phyloP scores from a whole-genome alignment of 2,888 invertebrate species.

The Melipona beecheii region DNA sequence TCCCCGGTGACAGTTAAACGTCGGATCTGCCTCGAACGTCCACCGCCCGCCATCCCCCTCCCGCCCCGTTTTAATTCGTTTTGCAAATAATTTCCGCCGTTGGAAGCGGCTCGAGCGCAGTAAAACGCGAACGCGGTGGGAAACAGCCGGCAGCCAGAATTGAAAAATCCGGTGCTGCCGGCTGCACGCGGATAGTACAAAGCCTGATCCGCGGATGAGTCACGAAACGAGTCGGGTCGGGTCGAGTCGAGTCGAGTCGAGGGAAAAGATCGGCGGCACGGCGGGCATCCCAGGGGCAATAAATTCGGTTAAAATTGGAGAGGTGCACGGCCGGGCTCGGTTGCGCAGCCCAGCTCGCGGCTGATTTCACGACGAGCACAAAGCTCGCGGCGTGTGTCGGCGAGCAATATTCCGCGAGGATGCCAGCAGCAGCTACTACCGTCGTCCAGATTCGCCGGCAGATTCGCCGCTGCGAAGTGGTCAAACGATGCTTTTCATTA shows the following conservation, averaged over 20 bases:
- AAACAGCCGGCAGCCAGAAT: too few species aligned
- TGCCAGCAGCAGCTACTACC: neutral
- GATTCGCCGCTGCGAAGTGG: constrained; percentile 51
- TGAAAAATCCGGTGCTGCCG: too few species aligned
- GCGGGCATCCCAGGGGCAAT: neutral
- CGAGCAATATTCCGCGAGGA: constrained; percentile 31
- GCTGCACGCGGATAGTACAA: too few species aligned
- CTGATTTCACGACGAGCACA: neutral
- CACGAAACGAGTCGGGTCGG: neutral
- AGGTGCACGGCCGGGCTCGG: neutral
- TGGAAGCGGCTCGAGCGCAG: too few species aligned
- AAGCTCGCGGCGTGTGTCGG: neutral
- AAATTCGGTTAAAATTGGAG: constrained; percentile 36
- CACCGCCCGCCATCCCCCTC: too few species aligned
- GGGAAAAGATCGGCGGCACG: constrained; percentile 1
- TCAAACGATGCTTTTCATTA: constrained; percentile 63
- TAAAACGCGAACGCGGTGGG: too few species aligned
- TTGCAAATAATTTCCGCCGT: too few species aligned
- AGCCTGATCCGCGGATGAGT: neutral
- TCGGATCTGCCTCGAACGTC: too few species aligned
- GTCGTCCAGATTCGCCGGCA: constrained; percentile 46
- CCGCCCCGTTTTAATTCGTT: too few species aligned
- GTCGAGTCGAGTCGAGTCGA: neutral
- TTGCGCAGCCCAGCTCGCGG: neutral
- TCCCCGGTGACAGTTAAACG: too few species aligned